Percentiles rank a stretch among this genome's conserved stretches.
phyloP scores from a whole-genome alignment of 2,888 invertebrate species.

The Parnassius orleans region DNA sequence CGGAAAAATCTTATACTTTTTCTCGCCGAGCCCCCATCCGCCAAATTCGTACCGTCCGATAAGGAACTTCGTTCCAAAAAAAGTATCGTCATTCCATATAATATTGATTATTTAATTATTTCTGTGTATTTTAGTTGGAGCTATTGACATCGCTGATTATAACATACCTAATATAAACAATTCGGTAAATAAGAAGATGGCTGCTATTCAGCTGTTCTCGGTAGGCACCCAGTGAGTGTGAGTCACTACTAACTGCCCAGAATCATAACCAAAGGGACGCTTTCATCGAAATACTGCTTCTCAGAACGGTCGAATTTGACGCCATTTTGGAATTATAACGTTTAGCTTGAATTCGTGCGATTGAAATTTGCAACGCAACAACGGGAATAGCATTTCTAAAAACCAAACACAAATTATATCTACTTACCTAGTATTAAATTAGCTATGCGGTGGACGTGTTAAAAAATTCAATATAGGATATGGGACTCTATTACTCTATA shows the following conservation, averaged over 20 bases:
- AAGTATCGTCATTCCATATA: too few relatives aligned
- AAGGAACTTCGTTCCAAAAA: too few relatives aligned
- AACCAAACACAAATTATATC: background rate
- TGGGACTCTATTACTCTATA: too few relatives aligned
- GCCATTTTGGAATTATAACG: conserved; percentile 23
- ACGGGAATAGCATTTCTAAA: background rate
- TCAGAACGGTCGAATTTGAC: conserved; percentile 23
- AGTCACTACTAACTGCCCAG: conserved; percentile 22
- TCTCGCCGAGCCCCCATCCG: too few relatives aligned
- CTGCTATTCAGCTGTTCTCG: conserved; percentile 16
- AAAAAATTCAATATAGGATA: too few relatives aligned
- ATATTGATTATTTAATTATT: too few relatives aligned
- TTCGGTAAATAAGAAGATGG: conserved; percentile 5
- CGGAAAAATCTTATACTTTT: too few relatives aligned
- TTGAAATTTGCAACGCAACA: conserved; percentile 8
- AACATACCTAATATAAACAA: conserved; percentile 8
- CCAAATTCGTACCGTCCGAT: too few relatives aligned
- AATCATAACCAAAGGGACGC: conserved; percentile 17
- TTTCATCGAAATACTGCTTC: conserved; percentile 24
- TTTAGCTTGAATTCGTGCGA: conserved; percentile 10
- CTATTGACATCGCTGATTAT: background rate
- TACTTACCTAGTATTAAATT: too few relatives aligned
- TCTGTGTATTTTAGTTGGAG: background rate
- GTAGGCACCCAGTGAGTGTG: conserved; percentile 13
- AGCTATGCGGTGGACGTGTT: too few relatives aligned